Conservation (phyloP, 1,140 invertebrate species). For the Coboldia fuscipes region DNA sequence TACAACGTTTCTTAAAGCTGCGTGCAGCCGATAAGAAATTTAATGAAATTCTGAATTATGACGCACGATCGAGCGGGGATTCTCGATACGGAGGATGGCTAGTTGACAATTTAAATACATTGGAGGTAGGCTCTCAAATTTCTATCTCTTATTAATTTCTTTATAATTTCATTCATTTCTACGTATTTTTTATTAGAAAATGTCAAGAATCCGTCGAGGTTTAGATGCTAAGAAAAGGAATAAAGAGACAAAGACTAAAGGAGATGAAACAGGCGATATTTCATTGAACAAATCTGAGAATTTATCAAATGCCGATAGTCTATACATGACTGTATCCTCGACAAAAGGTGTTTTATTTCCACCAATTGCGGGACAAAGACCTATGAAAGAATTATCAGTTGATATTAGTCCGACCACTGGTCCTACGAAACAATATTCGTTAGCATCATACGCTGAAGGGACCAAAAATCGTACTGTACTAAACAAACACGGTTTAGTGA, state of each 20-base stretch:
- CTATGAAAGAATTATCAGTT: too few relatives aligned
- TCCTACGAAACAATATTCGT: too few relatives aligned
- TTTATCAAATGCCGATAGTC: too few relatives aligned
- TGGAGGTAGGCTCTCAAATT: slow-evolving; percentile 1
- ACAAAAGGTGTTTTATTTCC: too few relatives aligned
- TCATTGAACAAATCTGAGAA: too few relatives aligned
- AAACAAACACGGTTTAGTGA: too few relatives aligned
- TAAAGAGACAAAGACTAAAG: background rate
- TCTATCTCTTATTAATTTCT: background rate
- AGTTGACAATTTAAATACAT: slow-evolving; percentile 2
- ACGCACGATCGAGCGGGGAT: background rate
- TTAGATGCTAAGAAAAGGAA: slow-evolving; percentile 2
- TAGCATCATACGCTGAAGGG: too few relatives aligned
- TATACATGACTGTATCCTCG: too few relatives aligned
- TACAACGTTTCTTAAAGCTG: slow-evolving; percentile 4
- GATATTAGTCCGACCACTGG: too few relatives aligned
- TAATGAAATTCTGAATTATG: background rate
- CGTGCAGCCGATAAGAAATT: slow-evolving; percentile 1
- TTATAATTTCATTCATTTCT: background rate
- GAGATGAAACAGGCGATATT: too few relatives aligned
- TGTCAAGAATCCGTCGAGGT: background rate
- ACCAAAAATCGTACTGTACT: too few relatives aligned
- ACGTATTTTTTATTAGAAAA: slow-evolving; percentile 1
- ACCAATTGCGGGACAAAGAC: too few relatives aligned
- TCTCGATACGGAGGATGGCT: slow-evolving; percentile 2